Percentiles rank a stretch among this genome's conserved stretches.
These are phyloP conservation scores for Bombylius major DNA, from an alignment of 2,888 invertebrate species.

Conservation along the genomic window DNA sequence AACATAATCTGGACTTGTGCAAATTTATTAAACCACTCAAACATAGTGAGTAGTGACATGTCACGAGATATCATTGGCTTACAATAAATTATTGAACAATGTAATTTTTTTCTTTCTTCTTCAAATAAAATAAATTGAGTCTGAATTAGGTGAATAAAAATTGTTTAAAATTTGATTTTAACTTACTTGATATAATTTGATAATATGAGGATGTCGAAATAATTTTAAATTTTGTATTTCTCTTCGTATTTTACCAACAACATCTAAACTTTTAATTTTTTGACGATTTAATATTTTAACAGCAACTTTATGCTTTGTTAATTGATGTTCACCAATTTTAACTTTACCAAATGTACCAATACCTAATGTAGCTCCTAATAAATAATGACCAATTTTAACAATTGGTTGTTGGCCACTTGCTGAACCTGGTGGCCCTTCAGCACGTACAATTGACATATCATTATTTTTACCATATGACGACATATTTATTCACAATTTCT, in stretches of 20 bases:
- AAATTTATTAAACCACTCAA: too few relatives aligned
- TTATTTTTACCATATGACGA: neutral
- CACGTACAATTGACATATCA: conserved; percentile 7
- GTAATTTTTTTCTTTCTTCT: too few relatives aligned
- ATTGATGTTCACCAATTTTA: conserved; percentile 95
- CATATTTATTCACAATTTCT: neutral
- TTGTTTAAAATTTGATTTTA: neutral
- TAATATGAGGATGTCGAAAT: conserved; percentile 99
- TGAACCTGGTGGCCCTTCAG: conserved; percentile 6
- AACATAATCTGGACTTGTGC: too few relatives aligned
- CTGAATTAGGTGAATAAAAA: neutral
- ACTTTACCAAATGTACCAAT: conserved; percentile 99
- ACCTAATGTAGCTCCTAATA: conserved; percentile 73
- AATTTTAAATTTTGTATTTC: conserved; percentile 99
- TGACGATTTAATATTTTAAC: conserved; percentile 96
- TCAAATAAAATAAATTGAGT: neutral
- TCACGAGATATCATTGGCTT: too few relatives aligned
- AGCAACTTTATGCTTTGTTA: conserved; percentile 97
- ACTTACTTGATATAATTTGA: conserved; percentile 75
- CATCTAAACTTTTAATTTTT: conserved; percentile 98
- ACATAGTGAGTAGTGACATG: too few relatives aligned
- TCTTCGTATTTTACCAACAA: conserved; percentile 94
- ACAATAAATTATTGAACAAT: too few relatives aligned
- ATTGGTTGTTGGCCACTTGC: conserved; percentile 48
- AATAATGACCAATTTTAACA: conserved; percentile 94